Conservation (phyloP, 2,888 invertebrate species). For the Rhamnusium bicolor region DNA sequence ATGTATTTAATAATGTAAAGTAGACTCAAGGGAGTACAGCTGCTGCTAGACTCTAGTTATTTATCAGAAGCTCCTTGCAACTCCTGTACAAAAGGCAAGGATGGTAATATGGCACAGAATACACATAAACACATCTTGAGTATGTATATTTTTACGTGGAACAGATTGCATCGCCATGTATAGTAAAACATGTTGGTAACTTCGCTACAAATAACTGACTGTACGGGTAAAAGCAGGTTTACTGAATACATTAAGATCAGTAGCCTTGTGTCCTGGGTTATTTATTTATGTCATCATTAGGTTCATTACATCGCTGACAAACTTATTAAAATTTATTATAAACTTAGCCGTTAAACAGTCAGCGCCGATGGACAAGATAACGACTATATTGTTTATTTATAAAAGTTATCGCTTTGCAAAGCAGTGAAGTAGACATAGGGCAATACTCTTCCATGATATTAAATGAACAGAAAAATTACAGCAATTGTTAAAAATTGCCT, state of each 20-base stretch:
- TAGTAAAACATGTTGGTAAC: constrained; percentile 27
- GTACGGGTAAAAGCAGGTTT: constrained; percentile 27
- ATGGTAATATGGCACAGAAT: constrained; percentile 31
- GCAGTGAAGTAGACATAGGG: background rate
- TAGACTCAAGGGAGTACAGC: constrained; percentile 8
- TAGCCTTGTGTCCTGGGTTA: constrained; percentile 49
- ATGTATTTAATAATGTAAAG: constrained; percentile 21
- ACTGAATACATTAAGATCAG: constrained; percentile 37
- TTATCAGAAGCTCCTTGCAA: constrained; percentile 11
- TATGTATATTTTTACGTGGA: constrained; percentile 32
- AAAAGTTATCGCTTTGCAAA: background rate
- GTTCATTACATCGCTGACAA: constrained; percentile 48
- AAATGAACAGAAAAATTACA: no score
- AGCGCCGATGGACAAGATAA: constrained; percentile 24
- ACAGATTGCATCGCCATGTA: constrained; percentile 36
- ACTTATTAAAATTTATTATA: constrained; percentile 38
- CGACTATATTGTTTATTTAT: background rate
- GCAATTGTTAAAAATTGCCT: no score
- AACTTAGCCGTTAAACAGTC: background rate
- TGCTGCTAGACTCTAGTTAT: constrained; percentile 7
- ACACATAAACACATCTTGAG: constrained; percentile 29
- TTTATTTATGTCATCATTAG: constrained; percentile 57
- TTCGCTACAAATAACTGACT: constrained; percentile 31
- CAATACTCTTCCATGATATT: no score
- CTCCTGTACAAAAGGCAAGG: constrained; percentile 21